Evolutionary conservation across 2,888 invertebrate genomes (phyloP), one percentile per base, ranked within the genome.

Genomic region (Phalera bucephala): DNA sequence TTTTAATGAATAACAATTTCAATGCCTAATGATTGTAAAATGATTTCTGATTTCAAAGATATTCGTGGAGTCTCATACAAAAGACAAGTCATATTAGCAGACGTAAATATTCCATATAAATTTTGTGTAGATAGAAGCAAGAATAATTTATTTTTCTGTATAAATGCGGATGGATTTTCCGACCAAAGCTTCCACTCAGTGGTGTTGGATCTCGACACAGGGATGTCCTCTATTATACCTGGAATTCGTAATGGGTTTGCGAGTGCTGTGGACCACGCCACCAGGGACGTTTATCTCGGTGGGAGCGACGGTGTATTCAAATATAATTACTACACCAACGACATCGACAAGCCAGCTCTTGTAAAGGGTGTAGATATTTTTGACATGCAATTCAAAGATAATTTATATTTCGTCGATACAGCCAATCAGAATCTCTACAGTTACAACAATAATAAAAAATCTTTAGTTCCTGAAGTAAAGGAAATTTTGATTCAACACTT

Each of bases 131-230:
- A 79, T 28, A 69, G 72, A 34, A 53, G 41, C 7, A 60, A 36
- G 25, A 74, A 80, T 36, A 61, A 47, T 39, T 45, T 81, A 31
- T 72, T 76, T 52, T 80, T 80, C 44, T 79, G 78, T 49, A 79
- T 81, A 47, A 82, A 82, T 40, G 74, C 79, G 1, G 81, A 82
- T 33, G 73, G 80, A 35, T 77, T 72, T 55, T 74, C 75, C 0
- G 68, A 78, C 32, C 79, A 81, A 64, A 80, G 80, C 50, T 82
- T 82, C 43, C 76, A 77, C 42, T 72, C 66, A 4, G 80, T 72
- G 10, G 45, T 68, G 17, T 52, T 81, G n/a, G 65, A 77, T 43
- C 61, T 81, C 10, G 53, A 68, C 27, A 65, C 63, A 26, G 67
- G 64, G 10, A 33, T 44, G 12, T 43, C 68, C 9, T 49, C 56